Conservation (phyloP, 2,113 vertebrate genomes). For the Isichthys henryi region DNA sequence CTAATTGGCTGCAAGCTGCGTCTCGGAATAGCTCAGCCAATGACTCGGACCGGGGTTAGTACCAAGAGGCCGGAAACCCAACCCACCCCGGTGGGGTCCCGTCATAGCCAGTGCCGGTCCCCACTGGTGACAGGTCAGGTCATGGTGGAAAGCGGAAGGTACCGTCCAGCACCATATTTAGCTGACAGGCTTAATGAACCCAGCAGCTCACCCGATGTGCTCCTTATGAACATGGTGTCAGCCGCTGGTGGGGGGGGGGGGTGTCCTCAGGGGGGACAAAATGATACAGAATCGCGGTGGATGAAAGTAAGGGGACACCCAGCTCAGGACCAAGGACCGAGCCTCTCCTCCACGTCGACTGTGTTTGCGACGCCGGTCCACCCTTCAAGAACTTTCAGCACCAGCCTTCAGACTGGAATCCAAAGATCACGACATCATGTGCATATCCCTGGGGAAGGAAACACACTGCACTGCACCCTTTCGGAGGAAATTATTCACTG, state of each 20-base stretch:
- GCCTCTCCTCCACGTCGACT: neutral
- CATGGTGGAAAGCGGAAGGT: neutral
- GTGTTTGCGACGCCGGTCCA: neutral
- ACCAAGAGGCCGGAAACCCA: neutral
- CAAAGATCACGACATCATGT: neutral
- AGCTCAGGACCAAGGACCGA: neutral
- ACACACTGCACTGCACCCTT: neutral
- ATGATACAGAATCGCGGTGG: neutral
- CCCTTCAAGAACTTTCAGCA: neutral
- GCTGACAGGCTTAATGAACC: neutral
- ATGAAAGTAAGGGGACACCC: neutral
- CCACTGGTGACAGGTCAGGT: neutral
- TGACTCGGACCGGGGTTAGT: neutral
- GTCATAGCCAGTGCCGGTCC: neutral
- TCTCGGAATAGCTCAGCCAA: neutral
- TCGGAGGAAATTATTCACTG: neutral
- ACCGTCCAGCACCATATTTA: neutral
- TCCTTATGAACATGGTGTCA: neutral
- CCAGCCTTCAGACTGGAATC: neutral
- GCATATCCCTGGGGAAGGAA: neutral
- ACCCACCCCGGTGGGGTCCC: neutral
- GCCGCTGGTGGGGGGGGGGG: neutral
- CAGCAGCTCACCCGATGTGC: neutral
- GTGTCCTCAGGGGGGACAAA: neutral
- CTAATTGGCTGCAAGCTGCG: conserved; percentile 10